A percentile compares a stretch with the other conserved stretches of the same genome.
phyloP scores from a whole-genome alignment of 2,888 invertebrate genomes.

The Heliconius ethilla region DNA sequence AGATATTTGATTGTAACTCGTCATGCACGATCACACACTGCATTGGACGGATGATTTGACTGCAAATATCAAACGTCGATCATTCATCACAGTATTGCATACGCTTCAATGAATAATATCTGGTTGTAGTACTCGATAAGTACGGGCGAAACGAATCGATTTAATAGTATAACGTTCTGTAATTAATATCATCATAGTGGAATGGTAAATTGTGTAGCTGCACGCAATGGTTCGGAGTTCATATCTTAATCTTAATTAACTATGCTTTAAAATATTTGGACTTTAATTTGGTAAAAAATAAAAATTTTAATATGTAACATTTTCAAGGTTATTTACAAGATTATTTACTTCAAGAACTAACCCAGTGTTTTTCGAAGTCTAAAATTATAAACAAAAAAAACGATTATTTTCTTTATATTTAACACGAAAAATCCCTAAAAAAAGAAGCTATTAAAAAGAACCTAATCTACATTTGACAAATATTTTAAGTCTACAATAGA shows the following conservation, averaged over 20 bases:
- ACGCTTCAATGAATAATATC: slow-evolving; percentile 22
- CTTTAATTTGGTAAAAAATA: too few species aligned
- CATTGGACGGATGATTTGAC: slow-evolving; percentile 19
- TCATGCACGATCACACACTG: slow-evolving; percentile 25
- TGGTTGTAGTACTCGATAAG: slow-evolving; percentile 15
- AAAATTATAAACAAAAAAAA: too few species aligned
- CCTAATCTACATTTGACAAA: not conserved
- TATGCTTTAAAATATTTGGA: too few species aligned
- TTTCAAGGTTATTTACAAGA: too few species aligned
- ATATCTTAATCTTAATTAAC: not conserved
- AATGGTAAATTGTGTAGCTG: not conserved
- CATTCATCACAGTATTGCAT: slow-evolving; percentile 17
- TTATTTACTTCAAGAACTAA: not conserved
- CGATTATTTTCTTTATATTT: not conserved
- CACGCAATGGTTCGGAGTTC: not conserved
- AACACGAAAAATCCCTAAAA: not conserved
- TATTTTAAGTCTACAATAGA: slow-evolving; percentile 22
- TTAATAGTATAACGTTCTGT: not conserved
- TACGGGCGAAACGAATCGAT: slow-evolving; percentile 2
- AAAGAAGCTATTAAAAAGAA: not conserved
- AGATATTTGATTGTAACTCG: slow-evolving; percentile 15
- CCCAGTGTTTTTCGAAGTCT: not conserved
- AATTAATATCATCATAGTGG: not conserved
- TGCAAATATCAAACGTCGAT: slow-evolving; percentile 26
- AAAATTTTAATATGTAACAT: too few species aligned